Evolutionary conservation across 1,140 invertebrate genomes (phyloP).

Genomic region (Littorina saxatilis): DNA sequence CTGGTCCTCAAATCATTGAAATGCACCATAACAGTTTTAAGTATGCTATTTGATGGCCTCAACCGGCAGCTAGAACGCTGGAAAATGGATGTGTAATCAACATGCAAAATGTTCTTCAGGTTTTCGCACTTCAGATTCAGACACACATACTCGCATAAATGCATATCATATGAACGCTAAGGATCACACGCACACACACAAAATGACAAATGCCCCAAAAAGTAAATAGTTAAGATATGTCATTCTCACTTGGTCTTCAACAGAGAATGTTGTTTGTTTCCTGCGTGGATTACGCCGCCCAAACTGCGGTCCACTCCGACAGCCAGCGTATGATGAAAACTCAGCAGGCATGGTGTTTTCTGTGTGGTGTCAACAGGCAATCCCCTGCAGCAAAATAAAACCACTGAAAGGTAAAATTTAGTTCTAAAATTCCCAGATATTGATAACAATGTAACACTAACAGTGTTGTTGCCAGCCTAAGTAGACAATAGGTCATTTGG

Average conservation of each 20-base stretch:
- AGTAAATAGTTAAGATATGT: too few relatives aligned
- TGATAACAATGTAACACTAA: not conserved
- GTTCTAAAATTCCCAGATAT: not conserved
- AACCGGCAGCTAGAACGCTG: too few relatives aligned
- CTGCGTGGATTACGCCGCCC: conserved; percentile 13
- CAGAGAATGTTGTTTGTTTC: conserved; percentile 9
- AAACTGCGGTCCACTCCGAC: conserved; percentile 5
- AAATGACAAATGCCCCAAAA: not conserved
- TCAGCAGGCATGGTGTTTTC: conserved; percentile 28
- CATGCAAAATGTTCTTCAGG: too few relatives aligned
- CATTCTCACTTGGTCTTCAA: conserved; percentile 26
- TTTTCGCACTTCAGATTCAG: not conserved
- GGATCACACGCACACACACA: not conserved
- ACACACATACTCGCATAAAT: not conserved
- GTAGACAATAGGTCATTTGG: not conserved
- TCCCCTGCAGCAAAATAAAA: not conserved
- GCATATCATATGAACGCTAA: not conserved
- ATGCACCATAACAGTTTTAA: too few relatives aligned
- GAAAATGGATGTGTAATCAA: too few relatives aligned
- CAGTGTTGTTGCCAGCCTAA: not conserved
- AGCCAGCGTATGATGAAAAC: not conserved
- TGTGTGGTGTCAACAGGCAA: not conserved
- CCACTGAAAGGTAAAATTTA: not conserved
- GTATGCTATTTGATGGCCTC: too few relatives aligned
- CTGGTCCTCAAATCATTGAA: not conserved